A percentile compares a stretch with the other conserved stretches of the same genome.
These are phyloP conservation scores for Amphiprion clarkii DNA, from an alignment of 2,797 vertebrate genomes.

Conservation along the genomic window DNA sequence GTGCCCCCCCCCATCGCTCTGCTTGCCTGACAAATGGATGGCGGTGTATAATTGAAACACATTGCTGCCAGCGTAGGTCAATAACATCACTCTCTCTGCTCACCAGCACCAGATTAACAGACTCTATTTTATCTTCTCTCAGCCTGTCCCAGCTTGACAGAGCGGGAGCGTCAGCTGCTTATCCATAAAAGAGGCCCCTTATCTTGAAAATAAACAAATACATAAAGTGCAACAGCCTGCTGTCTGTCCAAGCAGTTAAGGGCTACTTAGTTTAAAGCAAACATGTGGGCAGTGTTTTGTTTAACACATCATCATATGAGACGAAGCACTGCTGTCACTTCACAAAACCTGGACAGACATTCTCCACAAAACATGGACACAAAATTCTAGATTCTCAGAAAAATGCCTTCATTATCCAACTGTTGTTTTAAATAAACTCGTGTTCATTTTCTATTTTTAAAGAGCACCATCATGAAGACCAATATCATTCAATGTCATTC, in stretches of 20 bases:
- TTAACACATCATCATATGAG: constrained; percentile 76
- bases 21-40: constrained; percentile 98
- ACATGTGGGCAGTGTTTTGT: constrained; percentile 79
- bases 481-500: constrained; percentile 57
- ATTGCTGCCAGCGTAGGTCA: constrained; percentile 99
- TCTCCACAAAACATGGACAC: neutral
- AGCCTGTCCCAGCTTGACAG: constrained; percentile 91
- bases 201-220: constrained; percentile 90
- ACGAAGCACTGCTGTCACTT: constrained; percentile 71
- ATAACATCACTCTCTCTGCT: constrained; percentile 92
- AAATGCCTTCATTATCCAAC: neutral
- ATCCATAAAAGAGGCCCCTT: constrained; percentile 96
- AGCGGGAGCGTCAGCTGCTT: constrained; percentile 95
- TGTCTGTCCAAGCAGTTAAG: constrained; percentile 84
- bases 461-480: neutral
- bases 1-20: constrained; percentile 89
- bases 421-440: neutral
- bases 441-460: neutral
- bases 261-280: constrained; percentile 83
- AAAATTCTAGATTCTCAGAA: neutral
- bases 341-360: constrained; percentile 20
- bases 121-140: constrained; percentile 94
- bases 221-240: constrained; percentile 83
- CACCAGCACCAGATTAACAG: constrained; percentile 91
- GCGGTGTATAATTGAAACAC: constrained; percentile 99